Evolutionary conservation across 2,888 invertebrate species (phyloP), one percentile per base, ranked within the genome.

Genomic region (Xestia xanthographa): DNA sequence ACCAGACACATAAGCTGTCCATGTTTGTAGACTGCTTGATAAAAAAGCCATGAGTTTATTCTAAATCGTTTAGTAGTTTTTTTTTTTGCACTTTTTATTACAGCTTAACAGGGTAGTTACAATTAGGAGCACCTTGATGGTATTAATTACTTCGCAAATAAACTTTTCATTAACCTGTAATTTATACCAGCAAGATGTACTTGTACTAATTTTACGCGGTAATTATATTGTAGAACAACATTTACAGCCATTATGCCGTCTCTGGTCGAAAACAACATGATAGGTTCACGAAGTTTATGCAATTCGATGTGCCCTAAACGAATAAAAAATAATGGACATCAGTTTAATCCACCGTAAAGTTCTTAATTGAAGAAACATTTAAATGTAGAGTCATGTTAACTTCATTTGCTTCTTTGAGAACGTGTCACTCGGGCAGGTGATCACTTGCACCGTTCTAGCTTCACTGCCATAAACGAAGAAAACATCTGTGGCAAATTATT

Each of bases 341-440:
- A 17, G 41, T 66, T 71, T 68, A 53, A 73, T 68, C 69, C 48
- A 43, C 34, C 53, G 48, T 20, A 29, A 70, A 65, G 26, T 81
- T 80, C 17, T 38, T 80, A 85, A 74, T 77, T 77, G 50, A 29
- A 72, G 29, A 58, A 67, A 72, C 68, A 74, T 73, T 81, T 43
- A 85, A 73, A 77, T 62, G 50, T 63, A 38, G 29, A 66, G 50
- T 66, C 45, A 48, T 68, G 66, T 78, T 70, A 38, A 76, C 82
- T 72, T 69, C 20, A 71, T 77, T 77, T 38, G n/a, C 62, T 68
- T 73, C 50, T 56, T 67, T 62, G 29, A 63, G 66, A 77, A 73
- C 77, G 29, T 73, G 80, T 77, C 86, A 68, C 38, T 77, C 62
- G 68, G n/a, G 87, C 84, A 86, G 87, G 87, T 86, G 86, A 74